These are phyloP conservation scores for Cylas formicarius DNA, from an alignment of 1,140 invertebrate genomes.

Conservation along the genomic window DNA sequence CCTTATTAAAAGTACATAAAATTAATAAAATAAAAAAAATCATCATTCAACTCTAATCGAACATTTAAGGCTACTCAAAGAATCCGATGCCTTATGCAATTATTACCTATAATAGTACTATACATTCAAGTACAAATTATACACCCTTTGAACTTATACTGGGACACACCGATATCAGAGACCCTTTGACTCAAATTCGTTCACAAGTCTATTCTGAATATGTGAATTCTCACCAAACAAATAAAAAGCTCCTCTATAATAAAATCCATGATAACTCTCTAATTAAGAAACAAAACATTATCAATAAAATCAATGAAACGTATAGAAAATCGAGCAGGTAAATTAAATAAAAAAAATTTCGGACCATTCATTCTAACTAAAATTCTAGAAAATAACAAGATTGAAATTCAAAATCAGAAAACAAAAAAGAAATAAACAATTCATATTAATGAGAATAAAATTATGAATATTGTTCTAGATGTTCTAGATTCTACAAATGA, in stretches of 20 bases:
- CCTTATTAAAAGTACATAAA: conserved; percentile 30
- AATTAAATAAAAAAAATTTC: conserved; percentile 6
- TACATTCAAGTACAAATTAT: conserved; percentile 24
- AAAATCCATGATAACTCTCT: too few species aligned
- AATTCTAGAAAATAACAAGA: conserved; percentile 9
- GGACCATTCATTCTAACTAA: conserved; percentile 8
- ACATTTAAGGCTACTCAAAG: conserved; percentile 33
- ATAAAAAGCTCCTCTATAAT: conserved; percentile 7
- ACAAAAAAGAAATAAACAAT: conserved; percentile 8
- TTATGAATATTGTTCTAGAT: conserved; percentile 2
- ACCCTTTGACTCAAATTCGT: conserved; percentile 16
- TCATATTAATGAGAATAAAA: conserved; percentile 14
- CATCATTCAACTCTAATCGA: conserved; percentile 27
- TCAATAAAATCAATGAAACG: conserved; percentile 8
- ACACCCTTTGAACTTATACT: conserved; percentile 20
- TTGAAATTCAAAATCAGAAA: conserved; percentile 14
- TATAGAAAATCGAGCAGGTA: conserved; percentile 5
- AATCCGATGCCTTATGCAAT: conserved; percentile 26
- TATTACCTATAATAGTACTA: conserved; percentile 25
- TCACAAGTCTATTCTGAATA: conserved; percentile 19
- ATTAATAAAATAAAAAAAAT: conserved; percentile 34
- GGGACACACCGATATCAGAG: conserved; percentile 23
- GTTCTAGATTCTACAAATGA: conserved; percentile 8
- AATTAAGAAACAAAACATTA: too few species aligned
- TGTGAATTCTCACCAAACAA: conserved; percentile 9